Base-by-base conservation (phyloP, 1,140 invertebrate species). In the Hydropsyche tenuis region DNA sequence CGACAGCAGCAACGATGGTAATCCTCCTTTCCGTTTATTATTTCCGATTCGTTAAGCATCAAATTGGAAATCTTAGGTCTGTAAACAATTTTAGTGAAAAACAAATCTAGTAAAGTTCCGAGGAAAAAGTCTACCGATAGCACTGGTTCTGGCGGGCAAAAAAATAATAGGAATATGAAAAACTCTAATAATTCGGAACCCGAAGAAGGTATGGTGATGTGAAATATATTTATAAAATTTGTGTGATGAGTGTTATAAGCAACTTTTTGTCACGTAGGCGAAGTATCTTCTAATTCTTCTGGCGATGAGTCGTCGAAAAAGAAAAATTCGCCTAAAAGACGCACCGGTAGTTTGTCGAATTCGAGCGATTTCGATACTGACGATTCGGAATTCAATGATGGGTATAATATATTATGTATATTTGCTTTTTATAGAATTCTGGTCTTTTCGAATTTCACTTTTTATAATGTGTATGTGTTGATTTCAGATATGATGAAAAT, bases 401-500 rank as follows among this genome's bases (percentile, higher is more conserved):
- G 87, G 81, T 85, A 73, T n/a, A 82, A 78, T 66, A 23, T 18
- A 20, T 1, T 56, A n/a, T 56, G 51, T 23, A 16, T 56, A 48
- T 48, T 48, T n/a, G n/a, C n/a, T n/a, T 48, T 48, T 48, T 14
- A 48, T 48, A n/a, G n/a, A n/a, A n/a, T n/a, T n/a, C n/a, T n/a
- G n/a, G n/a, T n/a, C n/a, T 48, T 48, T 48, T 6, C 14, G 11
- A 16, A 16, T 66, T 18, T 66, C n/a, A 42, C 18, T n/a, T 42
- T 11, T 11, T n/a, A 3, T 46, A 63, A 63, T n/a, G 9, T 65
- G 63, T 60, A 65, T 64, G 72, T 51, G 64, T 68, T 37, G 3
- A 4, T 74, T 78, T n/a, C 71, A 85, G 95, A 0, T 97, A 95
- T 80, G 97, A 98, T 85, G 96, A 99, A 77, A 95, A 99, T 81